These are phyloP conservation scores for Halcyon chelicuti DNA, from an alignment of 2,797 vertebrate genomes.

Conservation along the genomic window DNA sequence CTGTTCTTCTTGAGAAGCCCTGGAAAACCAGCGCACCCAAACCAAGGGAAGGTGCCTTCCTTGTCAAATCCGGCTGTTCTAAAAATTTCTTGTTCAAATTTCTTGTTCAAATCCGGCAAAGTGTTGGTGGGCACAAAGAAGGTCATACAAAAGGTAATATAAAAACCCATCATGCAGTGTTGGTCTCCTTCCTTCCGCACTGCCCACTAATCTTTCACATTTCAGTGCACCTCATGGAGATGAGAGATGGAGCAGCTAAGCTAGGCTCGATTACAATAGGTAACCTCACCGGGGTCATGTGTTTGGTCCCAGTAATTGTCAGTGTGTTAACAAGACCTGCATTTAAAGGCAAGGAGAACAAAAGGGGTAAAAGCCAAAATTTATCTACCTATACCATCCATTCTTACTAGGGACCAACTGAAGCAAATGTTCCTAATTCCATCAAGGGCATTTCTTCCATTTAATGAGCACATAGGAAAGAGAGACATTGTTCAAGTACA, in stretches of 20 bases:
- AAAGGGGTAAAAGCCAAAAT: neutral
- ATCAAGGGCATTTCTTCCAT: slow-evolving; percentile 79
- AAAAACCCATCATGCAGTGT: neutral
- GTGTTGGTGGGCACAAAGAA: accelerated
- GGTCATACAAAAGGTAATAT: neutral
- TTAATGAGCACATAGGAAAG: slow-evolving; percentile 74
- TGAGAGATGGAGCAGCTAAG: neutral
- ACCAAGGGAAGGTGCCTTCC: neutral
- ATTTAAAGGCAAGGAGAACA: slow-evolving; percentile 31
- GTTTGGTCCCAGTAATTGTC: slow-evolving; percentile 20
- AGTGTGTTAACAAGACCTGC: neutral
- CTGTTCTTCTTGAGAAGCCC: neutral
- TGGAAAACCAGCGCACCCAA: neutral
- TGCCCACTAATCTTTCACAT: slow-evolving; percentile 6
- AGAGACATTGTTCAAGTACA: slow-evolving; percentile 76
- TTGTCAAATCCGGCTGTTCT: neutral
- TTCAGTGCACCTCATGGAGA: slow-evolving; percentile 30
- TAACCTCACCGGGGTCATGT: neutral
- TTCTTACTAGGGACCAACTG: slow-evolving; percentile 24
- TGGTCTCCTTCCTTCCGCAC: neutral
- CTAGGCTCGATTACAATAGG: neutral
- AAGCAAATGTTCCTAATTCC: slow-evolving; percentile 48
- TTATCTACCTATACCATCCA: neutral
- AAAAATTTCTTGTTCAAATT: no score
- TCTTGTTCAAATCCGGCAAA: no score